Evolutionary conservation across 2,797 vertebrate genomes (phyloP).

Genomic region (Tenualosa ilisha): DNA sequence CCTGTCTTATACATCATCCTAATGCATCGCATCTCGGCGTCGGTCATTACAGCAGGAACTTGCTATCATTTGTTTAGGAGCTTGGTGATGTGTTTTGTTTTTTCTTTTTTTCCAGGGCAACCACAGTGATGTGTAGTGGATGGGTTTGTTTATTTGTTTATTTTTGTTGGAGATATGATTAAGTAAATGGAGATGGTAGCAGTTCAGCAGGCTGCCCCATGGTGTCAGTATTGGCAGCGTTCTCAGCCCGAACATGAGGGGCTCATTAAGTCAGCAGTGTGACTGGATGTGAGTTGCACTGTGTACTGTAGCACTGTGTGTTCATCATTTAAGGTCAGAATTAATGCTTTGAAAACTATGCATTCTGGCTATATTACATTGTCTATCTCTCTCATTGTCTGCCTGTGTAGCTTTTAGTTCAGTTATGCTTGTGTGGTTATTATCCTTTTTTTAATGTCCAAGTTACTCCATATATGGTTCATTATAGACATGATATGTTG

Average conservation of each 20-base stretch:
- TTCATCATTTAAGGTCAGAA: slow-evolving; percentile 15
- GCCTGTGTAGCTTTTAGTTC: not conserved
- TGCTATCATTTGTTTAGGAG: slow-evolving; percentile 4
- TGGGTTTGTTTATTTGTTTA: slow-evolving; percentile 16
- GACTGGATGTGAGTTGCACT: not conserved
- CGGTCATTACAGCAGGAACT: not conserved
- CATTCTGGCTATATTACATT: not conserved
- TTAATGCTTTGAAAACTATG: slow-evolving; percentile 16
- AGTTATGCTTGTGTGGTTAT: not conserved
- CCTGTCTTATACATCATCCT: slow-evolving; percentile 70
- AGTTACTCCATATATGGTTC: not conserved
- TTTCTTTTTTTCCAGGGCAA: too few species aligned
- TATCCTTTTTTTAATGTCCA: not conserved
- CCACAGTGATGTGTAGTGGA: not conserved
- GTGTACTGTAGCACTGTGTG: not conserved
- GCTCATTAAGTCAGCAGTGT: not conserved
- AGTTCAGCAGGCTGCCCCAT: slow-evolving; percentile 67
- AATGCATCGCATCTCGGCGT: slow-evolving; percentile 53
- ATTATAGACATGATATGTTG: too few species aligned
- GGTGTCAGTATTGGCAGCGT: slow-evolving; percentile 76
- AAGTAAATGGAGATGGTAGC: slow-evolving; percentile 44
- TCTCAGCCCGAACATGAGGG: slow-evolving; percentile 43
- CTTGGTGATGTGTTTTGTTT: not conserved
- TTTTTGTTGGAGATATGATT: not conserved
- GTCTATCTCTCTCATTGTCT: not conserved